Conservation (phyloP, 2,113 vertebrate species). For the Elachura formosa region DNA sequence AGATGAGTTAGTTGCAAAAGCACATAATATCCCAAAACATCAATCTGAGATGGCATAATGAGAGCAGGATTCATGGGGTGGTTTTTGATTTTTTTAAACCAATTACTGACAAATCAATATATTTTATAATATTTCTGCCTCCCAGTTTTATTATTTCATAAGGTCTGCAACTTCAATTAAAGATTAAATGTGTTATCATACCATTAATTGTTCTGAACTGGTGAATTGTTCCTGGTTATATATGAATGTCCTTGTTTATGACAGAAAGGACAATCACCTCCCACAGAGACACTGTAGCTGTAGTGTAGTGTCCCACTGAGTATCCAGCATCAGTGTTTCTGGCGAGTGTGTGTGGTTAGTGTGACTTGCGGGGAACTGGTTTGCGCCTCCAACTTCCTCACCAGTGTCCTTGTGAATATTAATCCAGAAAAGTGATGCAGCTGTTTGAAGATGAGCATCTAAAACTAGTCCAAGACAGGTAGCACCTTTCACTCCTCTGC, state of each 20-base stretch:
- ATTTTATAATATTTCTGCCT: constrained; percentile 23
- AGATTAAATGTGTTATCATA: neutral
- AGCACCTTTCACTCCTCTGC: neutral
- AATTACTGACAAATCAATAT: constrained; percentile 57
- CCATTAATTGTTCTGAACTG: constrained; percentile 26
- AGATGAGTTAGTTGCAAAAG: constrained; percentile 31
- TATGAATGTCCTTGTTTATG: neutral
- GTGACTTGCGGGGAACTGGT: neutral
- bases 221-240: neutral
- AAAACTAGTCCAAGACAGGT: neutral
- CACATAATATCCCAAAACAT: constrained; percentile 35
- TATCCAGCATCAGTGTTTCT: neutral
- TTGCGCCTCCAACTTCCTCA: neutral
- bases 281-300: neutral
- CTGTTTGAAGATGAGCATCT: neutral
- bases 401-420: neutral
- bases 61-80: constrained; percentile 21
- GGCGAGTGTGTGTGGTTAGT: neutral
- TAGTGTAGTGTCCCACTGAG: neutral
- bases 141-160: neutral
- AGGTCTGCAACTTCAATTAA: neutral
- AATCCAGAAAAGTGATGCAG: neutral
- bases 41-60: constrained; percentile 44
- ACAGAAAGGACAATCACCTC: neutral
- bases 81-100: neutral